Evolutionary conservation across 2,797 vertebrate genomes (phyloP), one percentile per base, ranked within the genome.

Genomic region (Tympanoctomys barrerae): DNA sequence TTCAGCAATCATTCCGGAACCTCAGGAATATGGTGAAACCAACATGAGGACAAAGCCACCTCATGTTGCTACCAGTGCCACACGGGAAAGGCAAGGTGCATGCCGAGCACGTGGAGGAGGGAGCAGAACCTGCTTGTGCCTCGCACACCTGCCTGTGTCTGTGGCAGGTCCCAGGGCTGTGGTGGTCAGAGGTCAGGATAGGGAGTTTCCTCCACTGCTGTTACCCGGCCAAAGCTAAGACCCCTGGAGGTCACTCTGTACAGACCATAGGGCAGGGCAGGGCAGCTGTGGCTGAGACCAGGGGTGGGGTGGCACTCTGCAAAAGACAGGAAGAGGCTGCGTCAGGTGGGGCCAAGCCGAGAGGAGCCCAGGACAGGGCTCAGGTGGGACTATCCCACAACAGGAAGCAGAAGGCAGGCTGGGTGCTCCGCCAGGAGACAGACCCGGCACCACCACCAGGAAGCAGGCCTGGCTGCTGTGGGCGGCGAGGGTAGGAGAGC

Each of bases 1-100:
- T 7, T 36, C n/a, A 12, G 66, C 18, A 18, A 46, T 18, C 6
- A 2, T 26, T 14, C 2, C 7, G 2, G 13, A 18, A 26, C 0
- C 19, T 26, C 36, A 46, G 13, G 39, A 39, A 28, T 1, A 19
- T 24, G 18, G 31, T 10, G 64, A n/a, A 62, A 19, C 46, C n/a
- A 2, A 9, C 1, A 22, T 7, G 22, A 46, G 21, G 3, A 31
- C 8, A 52, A 5, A 78, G 28, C 26, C 28, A 9, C 26, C 8
- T 16, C 28, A 4, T 21, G 46, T 8, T 16, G 28, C 26, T 12
- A 75, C 39, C 24, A 75, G 46, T 18, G 42, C 8, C 12, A 49
- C 24, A 8, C 8, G 36, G 31, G 28, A 46, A 24, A 4, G 14
- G 52, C 14, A 1, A 90, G 64, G 16, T 7, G 8, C 22, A 9